Evolutionary conservation across 2,113 vertebrate species (phyloP).

Genomic region (Hippocampus comes): DNA sequence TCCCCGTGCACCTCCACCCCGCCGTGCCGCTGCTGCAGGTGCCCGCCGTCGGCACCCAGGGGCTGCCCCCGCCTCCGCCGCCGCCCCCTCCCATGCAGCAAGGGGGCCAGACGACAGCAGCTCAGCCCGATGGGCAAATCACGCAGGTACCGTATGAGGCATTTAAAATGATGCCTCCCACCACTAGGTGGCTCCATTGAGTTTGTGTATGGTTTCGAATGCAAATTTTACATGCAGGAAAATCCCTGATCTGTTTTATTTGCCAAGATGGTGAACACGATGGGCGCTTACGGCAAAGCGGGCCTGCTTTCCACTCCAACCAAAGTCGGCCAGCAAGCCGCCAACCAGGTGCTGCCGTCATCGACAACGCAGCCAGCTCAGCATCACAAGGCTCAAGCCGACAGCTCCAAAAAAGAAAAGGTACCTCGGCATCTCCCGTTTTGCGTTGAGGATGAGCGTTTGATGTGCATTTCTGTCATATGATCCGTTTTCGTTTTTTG

Average conservation of each 20-base stretch:
- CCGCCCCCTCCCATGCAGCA: constrained; percentile 93
- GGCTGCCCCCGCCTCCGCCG: constrained; percentile 89
- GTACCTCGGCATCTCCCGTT: constrained; percentile 54
- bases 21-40: constrained; percentile 84
- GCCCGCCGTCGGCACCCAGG: constrained; percentile 82
- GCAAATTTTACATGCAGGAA: neutral
- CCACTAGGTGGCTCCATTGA: too few relatives aligned
- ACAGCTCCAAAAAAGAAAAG: constrained; percentile 97
- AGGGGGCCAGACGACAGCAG: constrained; percentile 72
- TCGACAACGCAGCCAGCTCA: constrained; percentile 78
- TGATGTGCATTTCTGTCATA: neutral
- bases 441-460: neutral
- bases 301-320: constrained; percentile 73
- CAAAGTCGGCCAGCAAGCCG: constrained; percentile 75
- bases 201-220: neutral
- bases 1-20: constrained; percentile 85
- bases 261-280: constrained; percentile 72
- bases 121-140: constrained; percentile 79
- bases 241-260: neutral
- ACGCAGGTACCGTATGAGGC: constrained; percentile 75
- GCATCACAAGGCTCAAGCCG: constrained; percentile 82
- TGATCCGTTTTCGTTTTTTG: neutral
- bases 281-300: constrained; percentile 71
- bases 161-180: neutral
- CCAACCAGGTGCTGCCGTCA: constrained; percentile 74